Base-by-base conservation (phyloP, 1,140 invertebrate genomes). In the Zaprionus lachaisei region DNA sequence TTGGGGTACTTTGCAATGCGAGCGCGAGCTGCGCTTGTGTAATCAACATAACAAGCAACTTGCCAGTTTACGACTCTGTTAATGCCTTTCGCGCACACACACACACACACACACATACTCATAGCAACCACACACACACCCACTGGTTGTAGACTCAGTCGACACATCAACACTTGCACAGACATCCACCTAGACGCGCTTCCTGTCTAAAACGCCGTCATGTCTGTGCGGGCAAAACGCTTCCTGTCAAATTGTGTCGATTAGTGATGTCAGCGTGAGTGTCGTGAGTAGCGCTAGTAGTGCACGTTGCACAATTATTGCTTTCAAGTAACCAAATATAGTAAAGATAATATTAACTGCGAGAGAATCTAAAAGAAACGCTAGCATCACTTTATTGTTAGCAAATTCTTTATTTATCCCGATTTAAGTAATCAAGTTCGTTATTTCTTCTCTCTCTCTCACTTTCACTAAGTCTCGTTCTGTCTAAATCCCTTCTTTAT, bases 21-120 rank as follows among this genome's bases (percentile, higher is more conserved):
- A 47, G 2, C n/a, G 55, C 51, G 49, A 58, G 73, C 38, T 41
- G 41, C 38, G 28, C 49, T 68, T 90, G 79, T 90, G 76, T 90
- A 89, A 89, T 89, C 85, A 89, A 89, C 85, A 89, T 89, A 89
- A 89, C 85, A 89, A 90, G 85, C 85, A 85, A 90, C 81, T 85
- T 78, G 77, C 34, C 85, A 89, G 79, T 89, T 89, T 89, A 89
- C 85, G 85, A 89, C 72, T 90, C 81, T 89, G 85, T 89, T 89
- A 89, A 89, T 89, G 85, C 77, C 76, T 85, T 70, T 54, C 51
- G 58, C 69, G 70, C 68, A 70, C n/a, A 72, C 60, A 73, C 17
- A 73, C 28, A 72, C 31, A 67, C 22, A 67, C 22, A 26, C 17
- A 73, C 28, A 72, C 31, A 67, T 17, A 67, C 22, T 20, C 4